These are phyloP conservation scores for Pocillopora damicornis DNA, from an alignment of 64 coral and sea anemone species.

Conservation along the genomic window DNA sequence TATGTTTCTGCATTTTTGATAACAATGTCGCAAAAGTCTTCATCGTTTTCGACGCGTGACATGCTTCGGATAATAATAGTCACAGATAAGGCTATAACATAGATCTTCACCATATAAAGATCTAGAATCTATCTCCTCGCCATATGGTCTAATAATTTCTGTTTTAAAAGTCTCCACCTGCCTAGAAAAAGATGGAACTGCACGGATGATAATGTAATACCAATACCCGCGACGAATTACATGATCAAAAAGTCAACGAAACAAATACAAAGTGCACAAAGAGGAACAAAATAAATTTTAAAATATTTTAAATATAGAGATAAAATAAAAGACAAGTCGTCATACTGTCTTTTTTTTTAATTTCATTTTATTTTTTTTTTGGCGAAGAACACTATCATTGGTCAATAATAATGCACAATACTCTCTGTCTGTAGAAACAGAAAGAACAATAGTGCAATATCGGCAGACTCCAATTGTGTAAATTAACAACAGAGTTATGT, in stretches of 20 bases:
- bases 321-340: no score
- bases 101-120: neutral
- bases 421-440: neutral
- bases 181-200: neutral
- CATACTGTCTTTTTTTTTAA: no score
- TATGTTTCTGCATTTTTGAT: neutral
- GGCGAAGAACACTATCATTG: neutral
- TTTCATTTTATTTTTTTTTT: no score
- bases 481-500: conserved; percentile 23
- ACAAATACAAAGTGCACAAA: no score
- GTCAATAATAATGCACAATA: neutral
- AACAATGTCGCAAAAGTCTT: neutral
- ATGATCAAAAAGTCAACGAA: neutral
- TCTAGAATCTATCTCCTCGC: no score
- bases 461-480: neutral
- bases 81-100: neutral
- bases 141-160: no score
- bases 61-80: neutral
- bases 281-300: no score
- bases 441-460: neutral
- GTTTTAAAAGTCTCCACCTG: neutral
- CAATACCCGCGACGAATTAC: conserved; percentile 5
- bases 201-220: neutral
- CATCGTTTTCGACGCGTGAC: neutral
- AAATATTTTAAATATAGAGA: no score